phyloP scores from a whole-genome alignment of 2,888 invertebrate species.

The Anarsia innoxiella region DNA sequence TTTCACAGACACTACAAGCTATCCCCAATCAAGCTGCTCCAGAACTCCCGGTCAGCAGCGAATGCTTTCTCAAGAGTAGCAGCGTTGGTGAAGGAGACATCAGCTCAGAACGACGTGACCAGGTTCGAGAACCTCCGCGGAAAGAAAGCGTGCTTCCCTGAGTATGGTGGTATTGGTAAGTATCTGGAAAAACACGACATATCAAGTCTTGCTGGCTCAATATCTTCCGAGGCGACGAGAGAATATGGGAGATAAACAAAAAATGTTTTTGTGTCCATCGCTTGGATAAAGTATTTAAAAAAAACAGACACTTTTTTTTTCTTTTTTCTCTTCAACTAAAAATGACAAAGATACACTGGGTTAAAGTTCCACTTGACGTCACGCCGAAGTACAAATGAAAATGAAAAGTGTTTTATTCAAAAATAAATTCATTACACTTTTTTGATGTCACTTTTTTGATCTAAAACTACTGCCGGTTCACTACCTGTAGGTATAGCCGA shows the following conservation, averaged over 20 bases:
- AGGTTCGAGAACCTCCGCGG: slow-evolving; percentile 72
- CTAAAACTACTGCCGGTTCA: too few relatives aligned
- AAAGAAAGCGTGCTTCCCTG: slow-evolving; percentile 78
- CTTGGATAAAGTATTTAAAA: background rate
- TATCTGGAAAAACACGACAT: too few relatives aligned
- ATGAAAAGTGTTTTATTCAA: too few relatives aligned
- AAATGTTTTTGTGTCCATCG: background rate
- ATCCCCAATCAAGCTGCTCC: slow-evolving; percentile 73
- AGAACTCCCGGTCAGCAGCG: slow-evolving; percentile 61
- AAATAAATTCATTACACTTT: too few relatives aligned
- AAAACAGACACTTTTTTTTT: too few relatives aligned
- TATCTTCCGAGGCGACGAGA: background rate
- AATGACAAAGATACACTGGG: too few relatives aligned
- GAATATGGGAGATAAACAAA: background rate
- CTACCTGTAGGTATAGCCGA: too few relatives aligned
- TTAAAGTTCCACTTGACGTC: too few relatives aligned
- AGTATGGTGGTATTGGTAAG: slow-evolving; percentile 79
- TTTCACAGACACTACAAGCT: slow-evolving; percentile 70
- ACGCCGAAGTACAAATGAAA: too few relatives aligned
- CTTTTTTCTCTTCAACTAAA: too few relatives aligned
- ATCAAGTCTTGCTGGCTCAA: too few relatives aligned
- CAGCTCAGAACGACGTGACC: slow-evolving; percentile 40
- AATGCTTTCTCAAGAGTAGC: slow-evolving; percentile 59
- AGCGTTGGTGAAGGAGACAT: slow-evolving; percentile 63
- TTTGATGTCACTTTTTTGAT: too few relatives aligned